phyloP scores from a whole-genome alignment of 2,797 vertebrate genomes.

The Semaprochilodus insignis region DNA sequence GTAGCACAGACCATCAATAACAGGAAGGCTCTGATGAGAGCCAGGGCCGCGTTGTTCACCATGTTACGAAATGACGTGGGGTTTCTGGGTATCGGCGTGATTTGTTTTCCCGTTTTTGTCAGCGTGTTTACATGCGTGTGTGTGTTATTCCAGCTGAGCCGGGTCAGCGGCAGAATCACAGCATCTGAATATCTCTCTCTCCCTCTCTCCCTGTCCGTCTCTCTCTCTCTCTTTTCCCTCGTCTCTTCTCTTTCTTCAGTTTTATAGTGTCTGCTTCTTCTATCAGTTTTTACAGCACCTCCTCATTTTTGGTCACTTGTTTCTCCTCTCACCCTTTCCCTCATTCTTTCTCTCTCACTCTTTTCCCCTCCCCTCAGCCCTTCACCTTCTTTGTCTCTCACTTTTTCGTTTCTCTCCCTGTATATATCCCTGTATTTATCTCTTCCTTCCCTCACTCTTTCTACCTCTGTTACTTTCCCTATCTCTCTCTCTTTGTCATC shows the following conservation, averaged over 20 bases:
- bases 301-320: too few species aligned
- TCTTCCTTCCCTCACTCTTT: slow-evolving; percentile 13
- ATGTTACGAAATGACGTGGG: slow-evolving; percentile 17
- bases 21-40: slow-evolving; percentile 38
- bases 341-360: neutral
- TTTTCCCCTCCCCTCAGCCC: neutral
- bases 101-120: neutral
- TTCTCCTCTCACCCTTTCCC: neutral
- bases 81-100: slow-evolving; percentile 30
- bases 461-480: neutral
- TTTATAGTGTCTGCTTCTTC: neutral
- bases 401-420: neutral
- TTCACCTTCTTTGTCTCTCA: neutral
- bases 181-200: neutral
- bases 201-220: neutral
- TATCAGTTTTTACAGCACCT: neutral
- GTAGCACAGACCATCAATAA: slow-evolving; percentile 22
- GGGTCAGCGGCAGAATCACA: neutral
- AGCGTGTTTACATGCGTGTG: slow-evolving; percentile 10
- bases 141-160: neutral
- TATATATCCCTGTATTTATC: neutral
- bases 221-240: neutral
- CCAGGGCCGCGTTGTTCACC: slow-evolving; percentile 1
- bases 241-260: too few species aligned
- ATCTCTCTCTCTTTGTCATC: neutral